Evolutionary conservation across 2,888 invertebrate genomes (phyloP).

Genomic region (Eubasilissa splendida): DNA sequence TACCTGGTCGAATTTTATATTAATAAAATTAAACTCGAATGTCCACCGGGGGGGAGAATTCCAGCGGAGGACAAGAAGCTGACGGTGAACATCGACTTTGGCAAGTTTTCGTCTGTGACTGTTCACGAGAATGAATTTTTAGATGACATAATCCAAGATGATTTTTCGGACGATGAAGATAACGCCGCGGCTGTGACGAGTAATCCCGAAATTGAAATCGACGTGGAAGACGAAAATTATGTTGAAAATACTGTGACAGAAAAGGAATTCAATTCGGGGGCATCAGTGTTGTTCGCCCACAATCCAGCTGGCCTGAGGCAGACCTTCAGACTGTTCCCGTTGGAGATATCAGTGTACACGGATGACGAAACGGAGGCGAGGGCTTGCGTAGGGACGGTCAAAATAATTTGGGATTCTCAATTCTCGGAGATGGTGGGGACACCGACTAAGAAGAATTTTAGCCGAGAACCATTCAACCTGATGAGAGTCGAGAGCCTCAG

Average conservation of each 20-base stretch:
- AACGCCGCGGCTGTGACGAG: constrained; percentile 62
- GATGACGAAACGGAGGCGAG: constrained; percentile 65
- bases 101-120: constrained; percentile 69
- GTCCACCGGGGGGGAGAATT: constrained; percentile 56
- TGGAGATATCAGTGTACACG: constrained; percentile 65
- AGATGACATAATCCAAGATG: constrained; percentile 33
- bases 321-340: constrained; percentile 68
- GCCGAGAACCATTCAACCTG: background rate
- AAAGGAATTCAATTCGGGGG: constrained; percentile 70
- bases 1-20: constrained; percentile 74
- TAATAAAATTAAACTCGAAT: constrained; percentile 69
- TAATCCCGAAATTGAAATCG: constrained; percentile 16
- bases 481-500: background rate
- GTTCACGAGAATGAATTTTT: constrained; percentile 69
- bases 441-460: background rate
- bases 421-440: background rate
- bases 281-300: constrained; percentile 71
- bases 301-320: constrained; percentile 69
- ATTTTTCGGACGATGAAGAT: constrained; percentile 60
- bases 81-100: constrained; percentile 69
- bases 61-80: constrained; percentile 63
- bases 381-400: constrained; percentile 63
- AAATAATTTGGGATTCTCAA: constrained; percentile 29
- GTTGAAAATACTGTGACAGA: constrained; percentile 52
- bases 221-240: constrained; percentile 24